phyloP scores from a whole-genome alignment of 1,140 invertebrate species.

The Lutraria rhynchaena region DNA sequence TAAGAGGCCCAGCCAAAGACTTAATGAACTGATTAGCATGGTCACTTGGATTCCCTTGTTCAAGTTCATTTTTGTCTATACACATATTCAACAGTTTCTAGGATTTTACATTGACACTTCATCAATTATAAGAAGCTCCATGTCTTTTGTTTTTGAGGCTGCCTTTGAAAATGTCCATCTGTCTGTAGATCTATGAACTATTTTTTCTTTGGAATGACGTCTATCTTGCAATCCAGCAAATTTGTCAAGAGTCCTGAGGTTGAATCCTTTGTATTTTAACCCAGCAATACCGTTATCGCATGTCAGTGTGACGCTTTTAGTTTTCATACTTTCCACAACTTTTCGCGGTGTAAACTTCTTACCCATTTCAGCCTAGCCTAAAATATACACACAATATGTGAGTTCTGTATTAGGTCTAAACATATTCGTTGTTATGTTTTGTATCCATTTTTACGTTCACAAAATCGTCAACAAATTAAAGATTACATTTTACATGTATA shows the following conservation, averaged over 20 bases:
- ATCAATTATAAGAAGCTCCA: constrained; percentile 45
- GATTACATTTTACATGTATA: no score
- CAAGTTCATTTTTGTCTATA: constrained; percentile 19
- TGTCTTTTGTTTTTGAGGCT: not conserved
- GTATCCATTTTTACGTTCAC: no score
- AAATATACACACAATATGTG: no score
- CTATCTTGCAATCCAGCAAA: constrained; percentile 45
- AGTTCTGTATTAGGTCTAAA: no score
- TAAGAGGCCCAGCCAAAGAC: not conserved
- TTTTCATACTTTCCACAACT: no score
- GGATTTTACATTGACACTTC: constrained; percentile 54
- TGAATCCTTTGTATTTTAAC: not conserved
- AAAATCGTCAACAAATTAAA: no score
- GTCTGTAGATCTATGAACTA: not conserved
- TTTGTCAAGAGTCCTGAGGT: constrained; percentile 27
- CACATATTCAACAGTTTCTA: constrained; percentile 46
- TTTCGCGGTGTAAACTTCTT: no score
- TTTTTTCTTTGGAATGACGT: not conserved
- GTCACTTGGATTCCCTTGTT: not conserved
- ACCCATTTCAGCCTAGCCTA: no score
- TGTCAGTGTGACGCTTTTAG: constrained; percentile 14
- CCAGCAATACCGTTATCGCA: constrained; percentile 47
- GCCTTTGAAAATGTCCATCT: not conserved
- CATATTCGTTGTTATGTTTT: no score
- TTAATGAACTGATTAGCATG: not conserved